Evolutionary conservation across 2,888 invertebrate genomes (phyloP).

Genomic region (Luffia ferchaultella): DNA sequence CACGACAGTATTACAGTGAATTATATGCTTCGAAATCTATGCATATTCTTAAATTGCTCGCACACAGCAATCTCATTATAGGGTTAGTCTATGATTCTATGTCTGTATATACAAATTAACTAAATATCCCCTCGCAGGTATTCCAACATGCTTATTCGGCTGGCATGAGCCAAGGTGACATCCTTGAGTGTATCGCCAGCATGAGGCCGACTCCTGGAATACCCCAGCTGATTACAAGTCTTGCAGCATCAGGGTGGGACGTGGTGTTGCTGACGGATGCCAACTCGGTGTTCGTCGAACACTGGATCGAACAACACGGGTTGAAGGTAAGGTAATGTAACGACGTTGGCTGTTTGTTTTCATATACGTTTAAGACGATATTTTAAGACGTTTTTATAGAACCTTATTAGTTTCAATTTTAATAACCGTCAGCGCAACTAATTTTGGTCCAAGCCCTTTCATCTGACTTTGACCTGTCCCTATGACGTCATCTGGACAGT

Average conservation of each 20-base stretch:
- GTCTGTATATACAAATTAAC: too few species aligned
- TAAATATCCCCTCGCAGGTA: constrained; percentile 38
- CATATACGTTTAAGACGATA: neutral
- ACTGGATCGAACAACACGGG: constrained; percentile 43
- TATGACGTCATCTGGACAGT: too few species aligned
- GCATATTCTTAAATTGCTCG: too few species aligned
- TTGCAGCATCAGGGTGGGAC: constrained; percentile 37
- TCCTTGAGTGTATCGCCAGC: constrained; percentile 36
- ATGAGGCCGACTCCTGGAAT: constrained; percentile 42
- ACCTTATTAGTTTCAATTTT: too few species aligned
- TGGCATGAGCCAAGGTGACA: constrained; percentile 37
- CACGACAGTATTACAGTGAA: too few species aligned
- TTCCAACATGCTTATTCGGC: constrained; percentile 53
- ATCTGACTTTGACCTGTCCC: too few species aligned
- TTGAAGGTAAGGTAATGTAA: constrained; percentile 26
- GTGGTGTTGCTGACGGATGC: constrained; percentile 44
- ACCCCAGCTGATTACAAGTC: constrained; percentile 28
- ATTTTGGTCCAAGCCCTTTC: too few species aligned
- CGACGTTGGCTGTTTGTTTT: neutral
- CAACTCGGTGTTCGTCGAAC: constrained; percentile 44
- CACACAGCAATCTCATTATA: too few species aligned
- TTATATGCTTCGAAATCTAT: too few species aligned
- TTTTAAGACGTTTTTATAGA: too few species aligned
- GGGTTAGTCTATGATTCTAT: too few species aligned
- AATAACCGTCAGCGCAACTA: too few species aligned